phyloP scores from a whole-genome alignment of 2,888 invertebrate genomes.

The Drosophila lutescens region DNA sequence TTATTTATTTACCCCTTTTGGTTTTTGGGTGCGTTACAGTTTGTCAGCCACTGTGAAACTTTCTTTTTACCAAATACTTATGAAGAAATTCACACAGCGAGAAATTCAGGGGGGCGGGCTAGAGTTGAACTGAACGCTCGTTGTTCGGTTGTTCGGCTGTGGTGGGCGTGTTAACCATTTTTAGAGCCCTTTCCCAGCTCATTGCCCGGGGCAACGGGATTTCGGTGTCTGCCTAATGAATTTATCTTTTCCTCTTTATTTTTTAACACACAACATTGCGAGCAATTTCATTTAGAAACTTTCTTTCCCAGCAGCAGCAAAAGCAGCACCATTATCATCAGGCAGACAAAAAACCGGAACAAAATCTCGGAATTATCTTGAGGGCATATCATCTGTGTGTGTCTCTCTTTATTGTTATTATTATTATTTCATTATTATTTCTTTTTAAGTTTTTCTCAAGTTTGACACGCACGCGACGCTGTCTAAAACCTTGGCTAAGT shows the following conservation, averaged over 20 bases:
- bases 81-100: slow-evolving; percentile 64
- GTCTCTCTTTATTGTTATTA: slow-evolving; percentile 31
- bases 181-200: slow-evolving; percentile 50
- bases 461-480: slow-evolving; percentile 61
- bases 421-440: slow-evolving; percentile 54
- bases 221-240: slow-evolving; percentile 60
- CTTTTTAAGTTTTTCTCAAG: slow-evolving; percentile 38
- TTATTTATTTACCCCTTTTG: slow-evolving; percentile 32
- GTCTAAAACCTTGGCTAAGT: slow-evolving; percentile 41
- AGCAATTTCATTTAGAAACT: slow-evolving; percentile 65
- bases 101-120: slow-evolving; percentile 4
- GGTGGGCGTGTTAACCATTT: slow-evolving; percentile 66
- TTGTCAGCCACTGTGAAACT: slow-evolving; percentile 61
- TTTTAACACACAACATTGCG: slow-evolving; percentile 59
- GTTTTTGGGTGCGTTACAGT: slow-evolving; percentile 69
- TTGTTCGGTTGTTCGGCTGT: slow-evolving; percentile 5
- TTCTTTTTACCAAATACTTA: slow-evolving; percentile 72
- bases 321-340: slow-evolving; percentile 1
- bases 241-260: slow-evolving; percentile 42
- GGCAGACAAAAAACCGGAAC: slow-evolving; percentile 49
- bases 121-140: slow-evolving; percentile 4
- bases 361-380: slow-evolving; percentile 47
- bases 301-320: slow-evolving; percentile 35
- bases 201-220: slow-evolving; percentile 39
- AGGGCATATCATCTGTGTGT: slow-evolving; percentile 33